Evolutionary conservation across 2,113 vertebrate genomes (phyloP), one percentile per base, ranked within the genome.

Genomic region (Phainopepla nitens): DNA sequence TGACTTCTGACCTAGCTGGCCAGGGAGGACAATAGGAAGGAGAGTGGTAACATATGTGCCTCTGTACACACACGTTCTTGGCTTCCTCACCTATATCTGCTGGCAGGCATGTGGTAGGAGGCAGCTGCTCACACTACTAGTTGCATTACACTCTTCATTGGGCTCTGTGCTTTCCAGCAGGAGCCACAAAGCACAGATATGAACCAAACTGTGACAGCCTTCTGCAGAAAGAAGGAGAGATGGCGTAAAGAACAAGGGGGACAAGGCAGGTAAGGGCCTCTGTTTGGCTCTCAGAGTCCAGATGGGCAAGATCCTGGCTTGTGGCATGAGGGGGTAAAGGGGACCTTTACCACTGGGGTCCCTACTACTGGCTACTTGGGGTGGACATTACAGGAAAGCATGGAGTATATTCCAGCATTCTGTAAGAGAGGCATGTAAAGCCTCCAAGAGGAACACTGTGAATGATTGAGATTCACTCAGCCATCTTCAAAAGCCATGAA

Each of bases 41-140:
- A 93, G 82, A 92, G 35, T 33, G 35, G 77, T 84, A 66, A 78
- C 94, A 94, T 95, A 81, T 94, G 95, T 95, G 86, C 47, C 68
- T 75, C 44, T n/a, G 9, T 66, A 23, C 18, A 69, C 72, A 62
- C 44, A n/a, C 56, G 31, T 89, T 93, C 83, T 96, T 95, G 95
- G 94, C 96, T 89, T 78, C 41, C 60, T 87, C 7, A 56, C 76
- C 80, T 89, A 0, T 81, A 3, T 94, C 76, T 92, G 80, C 83
- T 68, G 95, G 94, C 93, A 87, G 73, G 56, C 58, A 20, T 1
- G 2, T 20, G 76, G 69, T 62, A 27, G 89, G 89, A 92, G 75
- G 89, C 93, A 96, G 94, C 94, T 95, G 95, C 86, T 92, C 69
- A 75, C 64, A 16, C 72, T 78, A 9, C 56, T 28, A 21, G 68